phyloP scores from a whole-genome alignment of 2,113 vertebrate genomes.

The Narcine bancroftii region DNA sequence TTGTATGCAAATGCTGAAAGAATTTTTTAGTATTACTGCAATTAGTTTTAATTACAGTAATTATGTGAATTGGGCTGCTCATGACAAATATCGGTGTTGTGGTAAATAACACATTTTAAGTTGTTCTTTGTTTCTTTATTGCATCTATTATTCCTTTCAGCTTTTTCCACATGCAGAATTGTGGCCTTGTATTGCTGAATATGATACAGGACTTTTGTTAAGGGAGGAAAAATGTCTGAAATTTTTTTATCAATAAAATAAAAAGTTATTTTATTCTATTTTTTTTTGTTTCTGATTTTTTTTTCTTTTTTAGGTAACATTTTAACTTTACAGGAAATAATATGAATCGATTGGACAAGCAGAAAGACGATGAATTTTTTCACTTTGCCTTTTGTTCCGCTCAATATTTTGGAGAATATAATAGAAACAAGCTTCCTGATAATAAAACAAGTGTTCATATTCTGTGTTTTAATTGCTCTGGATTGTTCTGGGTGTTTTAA shows the following conservation, averaged over 20 bases:
- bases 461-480: conserved; percentile 7
- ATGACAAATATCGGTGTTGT: conserved; percentile 31
- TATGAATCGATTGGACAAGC: not conserved
- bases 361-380: not conserved
- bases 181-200: not conserved
- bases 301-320: not conserved
- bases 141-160: not conserved
- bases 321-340: not conserved
- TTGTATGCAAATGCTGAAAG: conserved; percentile 25
- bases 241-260: not conserved
- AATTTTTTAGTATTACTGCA: conserved; percentile 21
- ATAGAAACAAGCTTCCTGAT: not conserved
- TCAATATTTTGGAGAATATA: not conserved
- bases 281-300: not conserved
- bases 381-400: not conserved
- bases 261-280: too few species aligned
- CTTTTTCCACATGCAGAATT: not conserved
- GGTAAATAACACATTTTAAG: not conserved
- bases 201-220: not conserved
- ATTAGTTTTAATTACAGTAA: conserved; percentile 34
- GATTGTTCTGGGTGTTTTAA: too few species aligned
- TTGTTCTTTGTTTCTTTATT: not conserved
- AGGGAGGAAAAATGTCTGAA: too few species aligned
- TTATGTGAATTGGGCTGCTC: conserved; percentile 28
- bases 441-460: not conserved